Percentiles rank a stretch among this genome's conserved stretches.
phyloP scores from a whole-genome alignment of 2,888 invertebrate species.

The Acronicta psi region DNA sequence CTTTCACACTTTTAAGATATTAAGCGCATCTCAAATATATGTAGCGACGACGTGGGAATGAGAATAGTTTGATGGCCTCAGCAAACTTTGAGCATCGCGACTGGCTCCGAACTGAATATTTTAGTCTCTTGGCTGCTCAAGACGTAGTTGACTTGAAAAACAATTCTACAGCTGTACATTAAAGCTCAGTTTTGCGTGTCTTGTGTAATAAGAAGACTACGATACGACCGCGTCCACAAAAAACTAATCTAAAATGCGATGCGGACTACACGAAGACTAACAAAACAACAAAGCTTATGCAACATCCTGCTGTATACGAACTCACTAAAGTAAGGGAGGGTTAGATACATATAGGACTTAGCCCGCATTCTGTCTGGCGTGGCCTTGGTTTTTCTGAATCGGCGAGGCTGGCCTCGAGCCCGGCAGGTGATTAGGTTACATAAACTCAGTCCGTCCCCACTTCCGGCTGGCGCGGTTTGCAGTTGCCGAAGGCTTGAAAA shows the following conservation, averaged over 20 bases:
- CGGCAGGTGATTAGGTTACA: conserved; percentile 89
- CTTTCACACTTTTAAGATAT: conserved; percentile 71
- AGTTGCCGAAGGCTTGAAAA: conserved; percentile 86
- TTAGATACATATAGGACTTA: conserved; percentile 79
- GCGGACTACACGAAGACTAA: conserved; percentile 79
- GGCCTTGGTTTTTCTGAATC: conserved; percentile 86
- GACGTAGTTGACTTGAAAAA: conserved; percentile 48
- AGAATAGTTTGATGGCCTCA: conserved; percentile 74
- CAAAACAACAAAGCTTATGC: conserved; percentile 88
- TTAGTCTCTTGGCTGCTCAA: conserved; percentile 45
- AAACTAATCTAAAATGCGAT: conserved; percentile 86
- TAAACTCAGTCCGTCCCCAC: conserved; percentile 87
- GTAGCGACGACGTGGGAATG: conserved; percentile 70
- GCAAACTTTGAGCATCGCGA: conserved; percentile 68
- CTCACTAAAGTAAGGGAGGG: conserved; percentile 73
- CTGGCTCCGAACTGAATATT: conserved; percentile 61
- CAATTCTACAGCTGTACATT: conserved; percentile 62
- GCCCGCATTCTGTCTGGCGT: conserved; percentile 77
- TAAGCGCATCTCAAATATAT: conserved; percentile 65
- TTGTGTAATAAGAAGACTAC: conserved; percentile 65
- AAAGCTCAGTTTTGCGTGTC: conserved; percentile 73
- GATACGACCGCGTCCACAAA: conserved; percentile 73
- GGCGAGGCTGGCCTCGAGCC: conserved; percentile 78
- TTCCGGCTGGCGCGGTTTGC: conserved; percentile 87
- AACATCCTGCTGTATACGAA: conserved; percentile 84